A percentile compares a stretch with the other conserved stretches of the same genome.
These are phyloP conservation scores for Catostomus latipinnis DNA, from an alignment of 2,797 vertebrate species.

Conservation along the genomic window DNA sequence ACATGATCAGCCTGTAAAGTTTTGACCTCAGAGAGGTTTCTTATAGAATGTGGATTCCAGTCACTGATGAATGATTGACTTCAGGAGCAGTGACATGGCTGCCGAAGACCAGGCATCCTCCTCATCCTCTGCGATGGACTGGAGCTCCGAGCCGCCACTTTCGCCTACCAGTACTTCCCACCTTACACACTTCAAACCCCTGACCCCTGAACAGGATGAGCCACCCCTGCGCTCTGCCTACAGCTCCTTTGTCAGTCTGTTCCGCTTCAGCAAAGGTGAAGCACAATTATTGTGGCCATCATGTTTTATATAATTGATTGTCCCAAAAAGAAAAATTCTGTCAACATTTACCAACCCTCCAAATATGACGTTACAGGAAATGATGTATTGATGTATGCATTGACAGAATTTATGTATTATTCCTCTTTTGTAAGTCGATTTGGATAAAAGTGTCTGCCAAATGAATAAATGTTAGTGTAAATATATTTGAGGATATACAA, in stretches of 20 bases:
- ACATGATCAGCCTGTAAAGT: neutral
- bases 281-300: neutral
- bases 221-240: conserved; percentile 96
- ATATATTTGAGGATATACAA: too few relatives aligned
- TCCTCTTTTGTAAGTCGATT: too few relatives aligned
- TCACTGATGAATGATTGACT: neutral
- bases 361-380: too few relatives aligned
- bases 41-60: too few relatives aligned
- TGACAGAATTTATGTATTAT: too few relatives aligned
- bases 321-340: too few relatives aligned
- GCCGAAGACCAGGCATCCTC: conserved; percentile 89
- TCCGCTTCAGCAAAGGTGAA: conserved; percentile 95
- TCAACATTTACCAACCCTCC: too few relatives aligned
- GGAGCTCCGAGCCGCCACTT: conserved; percentile 81
- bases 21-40: neutral
- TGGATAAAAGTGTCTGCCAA: too few relatives aligned
- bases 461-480: too few relatives aligned
- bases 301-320: neutral
- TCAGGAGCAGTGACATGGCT: conserved; percentile 88
- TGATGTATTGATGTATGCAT: too few relatives aligned
- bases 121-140: conserved; percentile 83
- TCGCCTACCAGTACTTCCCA: conserved; percentile 90
- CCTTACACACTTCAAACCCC: conserved; percentile 96
- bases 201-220: conserved; percentile 97
- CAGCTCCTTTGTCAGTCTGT: conserved; percentile 97